A percentile compares a stretch with the other conserved stretches of the same genome.
Conservation (phyloP, 2,888 invertebrate genomes). For the Drosophila greeni region DNA sequence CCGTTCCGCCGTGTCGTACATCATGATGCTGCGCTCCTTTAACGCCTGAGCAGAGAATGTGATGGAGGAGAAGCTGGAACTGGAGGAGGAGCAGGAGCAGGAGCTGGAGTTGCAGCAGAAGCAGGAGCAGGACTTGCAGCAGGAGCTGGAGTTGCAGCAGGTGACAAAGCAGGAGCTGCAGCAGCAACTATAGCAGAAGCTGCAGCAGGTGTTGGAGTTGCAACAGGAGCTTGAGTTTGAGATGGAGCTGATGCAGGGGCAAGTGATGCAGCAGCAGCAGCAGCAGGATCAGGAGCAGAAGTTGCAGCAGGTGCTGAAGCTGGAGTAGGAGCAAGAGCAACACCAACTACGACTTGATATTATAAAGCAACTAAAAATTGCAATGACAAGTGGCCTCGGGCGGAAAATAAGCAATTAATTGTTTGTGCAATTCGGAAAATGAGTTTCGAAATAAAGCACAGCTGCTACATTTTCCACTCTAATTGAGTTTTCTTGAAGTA, state of each 20-base stretch:
- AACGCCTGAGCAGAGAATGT: slow-evolving; percentile 18
- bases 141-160: no score
- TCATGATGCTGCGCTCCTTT: slow-evolving; percentile 61
- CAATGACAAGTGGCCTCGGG: not conserved
- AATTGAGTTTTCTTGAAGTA: not conserved
- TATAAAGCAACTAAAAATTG: slow-evolving; percentile 2
- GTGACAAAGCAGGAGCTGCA: no score
- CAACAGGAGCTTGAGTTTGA: no score
- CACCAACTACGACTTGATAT: not conserved
- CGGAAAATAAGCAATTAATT: not conserved
- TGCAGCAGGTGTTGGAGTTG: no score
- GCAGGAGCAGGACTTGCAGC: not conserved
- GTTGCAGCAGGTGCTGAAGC: not conserved
- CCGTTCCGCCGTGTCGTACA: slow-evolving; percentile 57
- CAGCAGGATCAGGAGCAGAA: not conserved
- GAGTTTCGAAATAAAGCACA: not conserved
- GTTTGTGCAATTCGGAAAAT: not conserved
- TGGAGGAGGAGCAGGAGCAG: no score
- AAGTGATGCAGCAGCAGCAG: no score
- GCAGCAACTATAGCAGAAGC: no score
- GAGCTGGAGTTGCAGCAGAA: not conserved
- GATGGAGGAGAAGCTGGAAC: no score
- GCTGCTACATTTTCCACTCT: not conserved
- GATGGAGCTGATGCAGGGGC: no score
- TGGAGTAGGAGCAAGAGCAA: not conserved